Evolutionary conservation across 2,113 vertebrate genomes (phyloP).

Genomic region (Coreoperca whiteheadi): DNA sequence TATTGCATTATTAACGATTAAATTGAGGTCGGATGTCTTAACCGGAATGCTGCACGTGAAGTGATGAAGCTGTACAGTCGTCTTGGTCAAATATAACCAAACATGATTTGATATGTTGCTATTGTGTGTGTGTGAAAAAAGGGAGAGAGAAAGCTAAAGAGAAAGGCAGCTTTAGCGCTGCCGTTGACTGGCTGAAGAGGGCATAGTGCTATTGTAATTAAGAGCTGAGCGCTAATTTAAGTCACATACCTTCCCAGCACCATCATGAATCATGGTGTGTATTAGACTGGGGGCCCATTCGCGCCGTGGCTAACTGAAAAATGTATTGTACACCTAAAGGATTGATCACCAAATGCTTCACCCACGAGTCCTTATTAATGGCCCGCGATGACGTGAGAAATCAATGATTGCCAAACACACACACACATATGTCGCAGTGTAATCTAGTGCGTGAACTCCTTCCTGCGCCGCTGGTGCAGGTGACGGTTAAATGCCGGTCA

Average conservation of each 20-base stretch:
- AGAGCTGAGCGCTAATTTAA: constrained; percentile 23
- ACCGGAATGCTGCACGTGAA: background rate
- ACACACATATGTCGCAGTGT: background rate
- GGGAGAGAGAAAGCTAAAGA: background rate
- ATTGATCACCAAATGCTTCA: constrained; percentile 41
- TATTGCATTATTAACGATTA: background rate
- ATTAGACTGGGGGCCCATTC: constrained; percentile 16
- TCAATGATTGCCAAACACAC: constrained; percentile 4
- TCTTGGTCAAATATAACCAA: background rate
- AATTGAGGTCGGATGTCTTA: background rate
- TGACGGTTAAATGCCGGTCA: constrained; percentile 22
- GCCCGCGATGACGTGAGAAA: background rate
- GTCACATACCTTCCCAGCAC: constrained; percentile 8
- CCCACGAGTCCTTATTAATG: constrained; percentile 24
- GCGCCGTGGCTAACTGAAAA: constrained; percentile 24
- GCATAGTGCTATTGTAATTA: constrained; percentile 21
- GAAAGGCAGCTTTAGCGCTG: background rate
- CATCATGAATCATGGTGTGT: constrained; percentile 34
- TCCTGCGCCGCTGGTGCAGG: background rate
- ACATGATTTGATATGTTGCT: background rate
- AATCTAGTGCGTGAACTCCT: background rate
- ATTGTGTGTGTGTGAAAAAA: background rate
- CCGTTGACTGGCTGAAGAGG: constrained; percentile 6
- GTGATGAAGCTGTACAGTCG: background rate
- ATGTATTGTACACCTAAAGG: constrained; percentile 23